Evolutionary conservation across 2,797 vertebrate species (phyloP).

Genomic region (Phoxinus dragarum): DNA sequence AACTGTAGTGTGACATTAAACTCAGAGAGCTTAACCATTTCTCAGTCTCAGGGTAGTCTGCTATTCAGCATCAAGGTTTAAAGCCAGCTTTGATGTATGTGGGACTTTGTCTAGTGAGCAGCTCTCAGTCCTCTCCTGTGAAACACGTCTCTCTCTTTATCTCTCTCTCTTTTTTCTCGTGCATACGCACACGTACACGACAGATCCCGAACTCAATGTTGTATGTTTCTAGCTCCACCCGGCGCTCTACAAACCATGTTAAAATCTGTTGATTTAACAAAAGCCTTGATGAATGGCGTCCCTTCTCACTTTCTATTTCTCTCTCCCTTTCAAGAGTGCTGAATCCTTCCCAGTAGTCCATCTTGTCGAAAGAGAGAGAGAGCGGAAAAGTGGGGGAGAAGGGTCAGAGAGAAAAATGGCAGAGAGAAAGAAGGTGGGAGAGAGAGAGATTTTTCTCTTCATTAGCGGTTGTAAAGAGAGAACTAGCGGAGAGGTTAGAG

Average conservation of each 20-base stretch:
- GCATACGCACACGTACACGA: background rate
- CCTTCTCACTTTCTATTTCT: slow-evolving; percentile 40
- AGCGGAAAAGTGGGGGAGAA: slow-evolving; percentile 27
- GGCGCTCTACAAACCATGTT: slow-evolving; percentile 21
- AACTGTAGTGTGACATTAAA: slow-evolving; percentile 38
- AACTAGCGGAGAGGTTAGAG: slow-evolving; percentile 48
- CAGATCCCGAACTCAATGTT: background rate
- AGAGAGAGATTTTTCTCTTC: slow-evolving; percentile 52
- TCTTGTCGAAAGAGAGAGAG: slow-evolving; percentile 42
- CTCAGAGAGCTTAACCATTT: slow-evolving; percentile 42
- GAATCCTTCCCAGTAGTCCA: slow-evolving; percentile 68
- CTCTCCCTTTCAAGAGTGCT: slow-evolving; percentile 77
- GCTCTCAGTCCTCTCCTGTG: slow-evolving; percentile 28
- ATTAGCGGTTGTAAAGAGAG: slow-evolving; percentile 54
- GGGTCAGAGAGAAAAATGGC: slow-evolving; percentile 44
- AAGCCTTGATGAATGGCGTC: slow-evolving; percentile 39
- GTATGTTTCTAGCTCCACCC: slow-evolving; percentile 22
- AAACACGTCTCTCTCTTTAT: background rate
- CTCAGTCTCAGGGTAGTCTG: slow-evolving; percentile 45
- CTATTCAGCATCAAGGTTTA: slow-evolving; percentile 52
- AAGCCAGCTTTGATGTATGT: slow-evolving; percentile 45
- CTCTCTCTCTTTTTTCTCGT: background rate
- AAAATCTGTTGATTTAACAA: slow-evolving; percentile 52
- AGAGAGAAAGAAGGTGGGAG: slow-evolving; percentile 20
- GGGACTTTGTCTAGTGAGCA: slow-evolving; percentile 39